Percentiles rank a stretch among this genome's conserved stretches.
Conservation (phyloP, 2,113 vertebrate species). For the Antechinus flavipes region DNA sequence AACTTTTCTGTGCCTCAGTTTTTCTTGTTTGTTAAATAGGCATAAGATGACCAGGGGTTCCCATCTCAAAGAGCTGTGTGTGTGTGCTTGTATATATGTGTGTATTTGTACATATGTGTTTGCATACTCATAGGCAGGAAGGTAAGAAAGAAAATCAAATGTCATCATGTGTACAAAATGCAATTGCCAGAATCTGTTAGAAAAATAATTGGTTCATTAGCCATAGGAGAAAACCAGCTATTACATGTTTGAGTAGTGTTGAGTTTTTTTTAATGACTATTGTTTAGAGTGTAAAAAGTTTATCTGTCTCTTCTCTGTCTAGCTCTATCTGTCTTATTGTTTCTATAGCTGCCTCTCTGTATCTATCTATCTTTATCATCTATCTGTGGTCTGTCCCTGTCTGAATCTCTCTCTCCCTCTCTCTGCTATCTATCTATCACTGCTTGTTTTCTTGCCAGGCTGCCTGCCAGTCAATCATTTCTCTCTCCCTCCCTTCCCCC, state of each 20-base stretch:
- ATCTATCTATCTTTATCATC: no score
- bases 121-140: background rate
- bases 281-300: background rate
- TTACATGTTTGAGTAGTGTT: background rate
- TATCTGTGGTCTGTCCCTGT: background rate
- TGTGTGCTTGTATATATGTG: background rate
- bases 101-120: no score
- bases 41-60: no score
- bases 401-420: background rate
- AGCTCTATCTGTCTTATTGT: background rate
- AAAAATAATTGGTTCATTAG: background rate
- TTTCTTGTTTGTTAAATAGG: no score
- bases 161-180: background rate
- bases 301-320: background rate
- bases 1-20: no score
- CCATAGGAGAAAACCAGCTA: background rate
- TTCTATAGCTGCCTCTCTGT: background rate
- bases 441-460: background rate
- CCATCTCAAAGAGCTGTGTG: no score
- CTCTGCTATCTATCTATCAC: no score
- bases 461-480: background rate
- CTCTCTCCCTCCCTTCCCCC: background rate
- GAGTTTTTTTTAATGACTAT: slow-evolving; percentile 18
- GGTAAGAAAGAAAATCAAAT: background rate
- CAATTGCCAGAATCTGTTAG: background rate